A percentile compares a stretch with the other conserved stretches of the same genome.
phyloP scores from a whole-genome alignment of 2,888 invertebrate species.

The Pterostichus madidus region DNA sequence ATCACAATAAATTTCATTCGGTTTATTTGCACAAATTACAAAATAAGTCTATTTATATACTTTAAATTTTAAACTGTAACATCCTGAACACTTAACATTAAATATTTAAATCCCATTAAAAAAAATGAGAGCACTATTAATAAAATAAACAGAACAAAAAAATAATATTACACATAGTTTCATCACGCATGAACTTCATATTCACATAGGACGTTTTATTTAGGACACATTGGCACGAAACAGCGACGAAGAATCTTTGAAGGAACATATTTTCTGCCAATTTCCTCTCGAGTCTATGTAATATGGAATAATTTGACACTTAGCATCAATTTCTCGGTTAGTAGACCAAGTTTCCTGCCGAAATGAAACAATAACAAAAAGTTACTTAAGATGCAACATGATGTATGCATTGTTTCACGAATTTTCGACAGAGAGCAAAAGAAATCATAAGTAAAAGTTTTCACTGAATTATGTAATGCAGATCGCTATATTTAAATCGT shows the following conservation, averaged over 20 bases:
- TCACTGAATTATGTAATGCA: neutral
- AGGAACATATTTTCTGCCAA: constrained; percentile 4
- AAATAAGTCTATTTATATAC: too few species aligned
- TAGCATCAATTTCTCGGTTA: constrained; percentile 27
- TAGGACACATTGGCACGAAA: neutral
- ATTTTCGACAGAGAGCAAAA: constrained; percentile 8
- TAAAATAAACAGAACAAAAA: neutral
- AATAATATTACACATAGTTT: neutral
- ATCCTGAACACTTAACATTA: neutral
- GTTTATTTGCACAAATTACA: too few species aligned
- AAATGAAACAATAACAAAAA: constrained; percentile 35
- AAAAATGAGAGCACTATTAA: neutral
- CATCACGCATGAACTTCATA: constrained; percentile 9
- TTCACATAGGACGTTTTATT: constrained; percentile 20
- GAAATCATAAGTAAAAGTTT: constrained; percentile 31
- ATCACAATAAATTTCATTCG: neutral
- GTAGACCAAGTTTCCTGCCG: constrained; percentile 27
- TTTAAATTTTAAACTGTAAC: too few species aligned
- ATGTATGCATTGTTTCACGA: neutral
- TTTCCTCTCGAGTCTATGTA: constrained; percentile 1
- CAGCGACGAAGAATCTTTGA: neutral
- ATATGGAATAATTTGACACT: constrained; percentile 27
- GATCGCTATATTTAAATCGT: neutral
- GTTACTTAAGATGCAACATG: neutral
- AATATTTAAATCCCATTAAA: constrained; percentile 5